Percentiles rank a stretch among this genome's conserved stretches.
These are phyloP conservation scores for Ia io DNA, from an alignment of 2,113 vertebrate genomes.

Conservation along the genomic window DNA sequence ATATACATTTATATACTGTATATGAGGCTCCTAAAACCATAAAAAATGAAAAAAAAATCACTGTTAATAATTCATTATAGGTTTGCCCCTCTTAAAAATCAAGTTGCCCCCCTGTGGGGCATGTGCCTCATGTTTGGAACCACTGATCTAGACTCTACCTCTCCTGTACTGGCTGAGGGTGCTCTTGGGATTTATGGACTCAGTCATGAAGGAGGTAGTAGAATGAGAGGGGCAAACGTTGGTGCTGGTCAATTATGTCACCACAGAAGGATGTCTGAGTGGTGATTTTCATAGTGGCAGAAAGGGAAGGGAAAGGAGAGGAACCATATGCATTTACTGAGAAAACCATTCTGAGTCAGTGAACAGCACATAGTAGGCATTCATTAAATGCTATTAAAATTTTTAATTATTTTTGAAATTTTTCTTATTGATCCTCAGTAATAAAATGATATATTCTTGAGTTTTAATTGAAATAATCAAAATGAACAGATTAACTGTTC, in stretches of 20 bases:
- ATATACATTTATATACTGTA: no score
- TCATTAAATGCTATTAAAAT: background rate
- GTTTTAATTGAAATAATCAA: background rate
- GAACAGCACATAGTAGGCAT: background rate
- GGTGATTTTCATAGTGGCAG: background rate
- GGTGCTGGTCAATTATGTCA: fast-evolving
- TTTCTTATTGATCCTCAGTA: background rate
- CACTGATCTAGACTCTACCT: background rate
- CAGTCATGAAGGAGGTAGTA: fast-evolving
- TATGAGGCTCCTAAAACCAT: no score
- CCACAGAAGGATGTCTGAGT: background rate
- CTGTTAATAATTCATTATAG: no score
- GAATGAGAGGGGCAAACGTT: fast-evolving
- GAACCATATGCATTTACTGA: background rate
- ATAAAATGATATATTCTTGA: background rate
- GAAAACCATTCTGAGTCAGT: background rate
- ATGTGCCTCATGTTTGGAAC: no score
- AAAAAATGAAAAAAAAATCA: no score
- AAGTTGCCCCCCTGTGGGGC: no score
- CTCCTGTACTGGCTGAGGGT: no score
- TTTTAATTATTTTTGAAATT: background rate
- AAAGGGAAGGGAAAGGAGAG: background rate
- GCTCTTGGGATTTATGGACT: background rate
- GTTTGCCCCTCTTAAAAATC: no score
- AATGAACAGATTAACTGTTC: background rate